Conservation (phyloP, 2,888 invertebrate genomes). For the Pilophorus perplexus region DNA sequence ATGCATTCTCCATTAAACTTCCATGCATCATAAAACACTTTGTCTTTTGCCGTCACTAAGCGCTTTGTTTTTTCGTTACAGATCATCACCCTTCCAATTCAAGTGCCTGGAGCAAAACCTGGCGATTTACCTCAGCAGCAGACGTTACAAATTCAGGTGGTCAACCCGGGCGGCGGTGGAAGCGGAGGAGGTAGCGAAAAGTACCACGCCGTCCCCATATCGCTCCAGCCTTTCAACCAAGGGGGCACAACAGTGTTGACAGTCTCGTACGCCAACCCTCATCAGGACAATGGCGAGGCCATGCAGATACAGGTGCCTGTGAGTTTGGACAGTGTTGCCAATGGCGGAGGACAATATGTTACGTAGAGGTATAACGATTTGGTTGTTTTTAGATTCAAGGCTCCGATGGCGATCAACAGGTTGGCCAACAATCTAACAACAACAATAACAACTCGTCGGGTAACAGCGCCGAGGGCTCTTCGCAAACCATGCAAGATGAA, state of each 20-base stretch:
- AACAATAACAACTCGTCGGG: slow-evolving; percentile 45
- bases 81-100: slow-evolving; percentile 73
- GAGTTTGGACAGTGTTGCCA: slow-evolving; percentile 43
- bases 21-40: no score
- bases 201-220: slow-evolving; percentile 57
- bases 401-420: slow-evolving; percentile 45
- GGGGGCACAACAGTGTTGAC: slow-evolving; percentile 66
- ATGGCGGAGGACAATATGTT: slow-evolving; percentile 44
- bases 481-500: slow-evolving; percentile 43
- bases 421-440: slow-evolving; percentile 41
- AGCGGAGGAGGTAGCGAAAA: slow-evolving; percentile 45
- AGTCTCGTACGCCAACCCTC: slow-evolving; percentile 63
- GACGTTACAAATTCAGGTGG: slow-evolving; percentile 75
- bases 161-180: slow-evolving; percentile 57
- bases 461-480: slow-evolving; percentile 42
- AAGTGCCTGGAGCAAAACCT: slow-evolving; percentile 64
- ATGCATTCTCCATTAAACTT: not conserved
- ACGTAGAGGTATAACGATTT: slow-evolving; percentile 40
- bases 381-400: slow-evolving; percentile 44
- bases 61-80: slow-evolving; percentile 49
- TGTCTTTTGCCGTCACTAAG: no score
- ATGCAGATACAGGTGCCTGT: slow-evolving; percentile 49
- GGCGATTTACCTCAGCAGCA: slow-evolving; percentile 66
- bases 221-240: slow-evolving; percentile 72
- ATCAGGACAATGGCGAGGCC: slow-evolving; percentile 47